Base-by-base conservation (phyloP, 2,888 invertebrate species). In the Ischnura elegans region DNA sequence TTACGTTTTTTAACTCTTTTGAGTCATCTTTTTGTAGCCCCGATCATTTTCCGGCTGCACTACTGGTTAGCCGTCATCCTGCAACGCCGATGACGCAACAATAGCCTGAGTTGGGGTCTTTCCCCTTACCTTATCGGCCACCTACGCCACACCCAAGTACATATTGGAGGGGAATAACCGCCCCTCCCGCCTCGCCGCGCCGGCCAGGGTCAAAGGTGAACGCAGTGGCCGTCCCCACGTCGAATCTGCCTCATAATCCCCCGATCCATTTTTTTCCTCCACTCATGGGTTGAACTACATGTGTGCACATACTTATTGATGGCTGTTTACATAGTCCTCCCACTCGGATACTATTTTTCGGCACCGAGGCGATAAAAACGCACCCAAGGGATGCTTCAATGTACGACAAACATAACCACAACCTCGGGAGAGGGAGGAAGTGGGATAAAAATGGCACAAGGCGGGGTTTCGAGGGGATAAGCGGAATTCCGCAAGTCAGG, bases 371-470 rank as follows among this genome's bases (percentile, higher is more conserved):
- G 76, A 76, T 76, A 76, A 76, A 76, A 76, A 76, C 76, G 76
- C 76, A 76, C 29, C 76, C 36, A 29, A 13, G 29, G 36, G 36
- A n/a, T 8, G 76, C 76, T 76, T 76, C 76, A 76, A 36, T 76
- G 76, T 36, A 76, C 76, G 76, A 76, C 36, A 76, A 76, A 76
- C 76, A 76, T 76, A 76, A 76, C 76, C 76, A 1, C 76, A 76
- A 76, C 76, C 76, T 76, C 36, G 76, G 29, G 29, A n/a, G 6
- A 13, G 36, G 10, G 76, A 36, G 76, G 76, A 36, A 1, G 16
- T 16, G 29, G 76, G 76, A 76, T 76, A 76, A 76, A 76, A 76
- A 76, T 76, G 36, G 76, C 29, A 13, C 3, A 2, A 16, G n/a
- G 61, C n/a, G 13, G 76, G 10, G 36, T 36, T 76, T 36, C 29